A percentile compares a stretch with the other conserved stretches of the same genome.
Evolutionary conservation across 1,140 invertebrate species (phyloP).

Genomic region (Akabosia matsudoensis): DNA sequence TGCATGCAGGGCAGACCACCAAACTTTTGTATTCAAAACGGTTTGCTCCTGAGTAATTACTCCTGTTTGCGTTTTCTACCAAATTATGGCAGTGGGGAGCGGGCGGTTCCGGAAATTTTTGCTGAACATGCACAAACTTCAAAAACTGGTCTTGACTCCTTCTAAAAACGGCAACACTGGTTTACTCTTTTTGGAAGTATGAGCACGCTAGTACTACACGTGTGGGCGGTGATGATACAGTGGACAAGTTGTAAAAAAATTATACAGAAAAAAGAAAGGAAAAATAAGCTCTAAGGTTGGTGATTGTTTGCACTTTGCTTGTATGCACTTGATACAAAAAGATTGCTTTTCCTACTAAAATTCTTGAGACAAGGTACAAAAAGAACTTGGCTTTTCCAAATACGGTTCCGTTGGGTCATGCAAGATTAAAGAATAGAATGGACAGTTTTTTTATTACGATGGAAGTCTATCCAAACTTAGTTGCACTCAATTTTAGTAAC

Average conservation of each 20-base stretch:
- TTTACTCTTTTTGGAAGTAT: not conserved
- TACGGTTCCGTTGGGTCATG: not conserved
- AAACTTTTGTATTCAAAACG: no score
- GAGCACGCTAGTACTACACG: not conserved
- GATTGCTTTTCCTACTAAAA: not conserved
- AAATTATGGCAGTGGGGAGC: not conserved
- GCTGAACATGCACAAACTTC: not conserved
- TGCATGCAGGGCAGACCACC: no score
- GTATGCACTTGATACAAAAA: not conserved
- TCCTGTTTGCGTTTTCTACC: no score
- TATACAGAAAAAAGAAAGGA: not conserved
- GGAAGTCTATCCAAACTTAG: no score
- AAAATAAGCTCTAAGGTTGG: not conserved
- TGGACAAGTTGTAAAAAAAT: no score
- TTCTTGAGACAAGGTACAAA: not conserved
- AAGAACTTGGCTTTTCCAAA: not conserved
- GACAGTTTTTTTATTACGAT: not conserved
- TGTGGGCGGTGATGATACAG: not conserved
- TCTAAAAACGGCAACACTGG: not conserved
- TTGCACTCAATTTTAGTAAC: no score
- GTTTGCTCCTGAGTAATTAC: no score
- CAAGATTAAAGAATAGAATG: not conserved
- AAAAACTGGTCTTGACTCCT: not conserved
- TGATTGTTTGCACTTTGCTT: not conserved
- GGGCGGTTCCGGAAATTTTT: conserved; percentile 11